Evolutionary conservation across 2,113 vertebrate species (phyloP), one percentile per base, ranked within the genome.

Genomic region (Grammomys surdaster): DNA sequence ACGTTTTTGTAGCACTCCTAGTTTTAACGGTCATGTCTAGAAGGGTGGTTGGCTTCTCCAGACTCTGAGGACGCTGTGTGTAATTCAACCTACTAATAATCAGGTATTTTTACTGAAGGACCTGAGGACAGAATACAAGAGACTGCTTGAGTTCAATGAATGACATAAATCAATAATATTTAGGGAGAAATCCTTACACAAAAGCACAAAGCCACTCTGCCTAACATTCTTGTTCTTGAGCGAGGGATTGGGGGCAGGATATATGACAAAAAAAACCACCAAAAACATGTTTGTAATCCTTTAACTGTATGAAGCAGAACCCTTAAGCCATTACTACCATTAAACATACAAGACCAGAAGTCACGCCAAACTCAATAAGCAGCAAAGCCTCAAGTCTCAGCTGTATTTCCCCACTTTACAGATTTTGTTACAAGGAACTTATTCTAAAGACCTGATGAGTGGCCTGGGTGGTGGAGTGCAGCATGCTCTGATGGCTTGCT

Each of bases 291-390:
- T 90, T 93, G 85, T 87, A 70, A 91, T 90, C 86, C 56, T 31
- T 56, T 97, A 96, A 76, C 65, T 95, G 43, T 89, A 75, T 43
- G 63, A 88, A 90, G 63, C 48, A 94, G 72, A 97, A 75, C 81
- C 88, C 93, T 90, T 87, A 95, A 97, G 82, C 97, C 97, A 97
- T 85, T 87, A 90, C 82, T 95, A 90, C 51, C 95, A 69, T 91
- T 93, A 94, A 97, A 97, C 75, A 95, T 1, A 97, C 89, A 97
- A 97, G 67, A 95, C 90, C 96, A 96, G 89, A 98, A 95, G 81
- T 84, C 51, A 85, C 60, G 92, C 86, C n/a, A 72, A 26, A 84
- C 51, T n/a, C 58, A 95, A 75, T 84, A 97, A 97, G 97, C 85
- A 96, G 92, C 95, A 8, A 96, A 95, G 7, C 93, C 86, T 96